These are phyloP conservation scores for Buathra laborator DNA, from an alignment of 2,888 invertebrate species.

Conservation along the genomic window DNA sequence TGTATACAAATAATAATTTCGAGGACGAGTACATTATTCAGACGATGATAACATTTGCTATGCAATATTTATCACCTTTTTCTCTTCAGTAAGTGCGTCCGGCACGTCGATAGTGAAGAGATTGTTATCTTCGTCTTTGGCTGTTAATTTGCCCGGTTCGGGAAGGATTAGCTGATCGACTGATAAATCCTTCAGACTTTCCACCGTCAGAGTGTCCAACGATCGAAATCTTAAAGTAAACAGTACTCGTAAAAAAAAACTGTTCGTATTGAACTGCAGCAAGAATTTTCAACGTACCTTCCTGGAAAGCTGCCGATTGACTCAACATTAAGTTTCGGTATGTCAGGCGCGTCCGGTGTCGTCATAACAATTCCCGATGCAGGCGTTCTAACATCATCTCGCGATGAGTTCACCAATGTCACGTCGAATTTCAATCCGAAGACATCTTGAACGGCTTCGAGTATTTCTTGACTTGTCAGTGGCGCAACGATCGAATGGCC, in stretches of 20 bases:
- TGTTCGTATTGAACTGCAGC: background rate
- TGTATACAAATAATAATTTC: no score
- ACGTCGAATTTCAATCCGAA: conserved; percentile 58
- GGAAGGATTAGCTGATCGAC: conserved; percentile 29
- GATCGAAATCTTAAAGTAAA: conserved; percentile 54
- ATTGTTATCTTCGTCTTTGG: conserved; percentile 37
- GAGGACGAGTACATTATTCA: no score
- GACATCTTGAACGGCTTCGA: conserved; percentile 54
- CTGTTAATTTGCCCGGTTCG: conserved; percentile 28
- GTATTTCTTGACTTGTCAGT: conserved; percentile 60
- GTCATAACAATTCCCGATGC: conserved; percentile 61
- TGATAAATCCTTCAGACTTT: conserved; percentile 27
- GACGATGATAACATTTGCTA: background rate
- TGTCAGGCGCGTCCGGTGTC: conserved; percentile 68
- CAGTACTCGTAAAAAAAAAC: background rate
- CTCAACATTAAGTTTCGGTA: conserved; percentile 62
- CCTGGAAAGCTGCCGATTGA: no score
- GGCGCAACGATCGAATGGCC: background rate
- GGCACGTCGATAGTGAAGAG: conserved; percentile 1
- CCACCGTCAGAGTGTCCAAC: conserved; percentile 50
- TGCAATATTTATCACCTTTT: conserved; percentile 35
- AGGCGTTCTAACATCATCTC: conserved; percentile 63
- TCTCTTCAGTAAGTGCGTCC: background rate
- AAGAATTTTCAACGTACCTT: background rate
- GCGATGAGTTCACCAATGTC: conserved; percentile 51